Conservation (phyloP, 2,113 vertebrate genomes). For the Cettia cetti region DNA sequence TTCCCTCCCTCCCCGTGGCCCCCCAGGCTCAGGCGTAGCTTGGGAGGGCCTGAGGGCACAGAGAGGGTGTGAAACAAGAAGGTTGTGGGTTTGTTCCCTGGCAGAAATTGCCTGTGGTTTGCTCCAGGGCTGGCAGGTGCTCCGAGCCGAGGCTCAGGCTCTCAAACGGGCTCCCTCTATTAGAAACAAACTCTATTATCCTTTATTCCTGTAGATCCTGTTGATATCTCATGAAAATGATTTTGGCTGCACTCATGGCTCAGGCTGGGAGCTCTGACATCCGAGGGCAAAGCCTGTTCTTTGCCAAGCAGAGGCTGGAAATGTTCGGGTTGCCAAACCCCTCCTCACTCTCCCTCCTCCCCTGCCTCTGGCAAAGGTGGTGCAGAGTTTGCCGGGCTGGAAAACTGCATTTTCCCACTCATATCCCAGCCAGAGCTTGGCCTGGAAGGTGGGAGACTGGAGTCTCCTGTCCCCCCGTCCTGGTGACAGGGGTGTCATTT, state of each 20-base stretch:
- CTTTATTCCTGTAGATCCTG: not conserved
- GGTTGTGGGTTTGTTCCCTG: not conserved
- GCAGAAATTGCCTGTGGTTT: conserved; percentile 7
- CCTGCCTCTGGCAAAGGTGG: not conserved
- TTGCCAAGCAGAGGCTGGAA: not conserved
- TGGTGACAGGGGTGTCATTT: rapidly evolving
- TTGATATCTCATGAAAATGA: not conserved
- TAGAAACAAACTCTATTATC: not conserved
- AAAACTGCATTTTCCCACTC: not conserved
- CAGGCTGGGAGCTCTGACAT: not conserved
- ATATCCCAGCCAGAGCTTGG: not conserved
- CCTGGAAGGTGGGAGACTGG: not conserved
- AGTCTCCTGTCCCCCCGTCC: rapidly evolving
- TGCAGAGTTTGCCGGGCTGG: not conserved
- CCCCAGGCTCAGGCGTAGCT: not conserved
- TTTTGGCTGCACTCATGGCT: not conserved
- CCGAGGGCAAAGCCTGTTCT: not conserved
- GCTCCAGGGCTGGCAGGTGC: conserved; percentile 42
- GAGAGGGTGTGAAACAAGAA: not conserved
- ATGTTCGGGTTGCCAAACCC: not conserved
- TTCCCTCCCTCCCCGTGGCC: not conserved
- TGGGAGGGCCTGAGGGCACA: not conserved
- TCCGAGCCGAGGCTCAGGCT: rapidly evolving
- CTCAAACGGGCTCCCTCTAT: not conserved
- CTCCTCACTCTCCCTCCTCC: not conserved